A percentile compares a stretch with the other conserved stretches of the same genome.
phyloP scores from a whole-genome alignment of 2,113 vertebrate species.

The Suncus etruscus region DNA sequence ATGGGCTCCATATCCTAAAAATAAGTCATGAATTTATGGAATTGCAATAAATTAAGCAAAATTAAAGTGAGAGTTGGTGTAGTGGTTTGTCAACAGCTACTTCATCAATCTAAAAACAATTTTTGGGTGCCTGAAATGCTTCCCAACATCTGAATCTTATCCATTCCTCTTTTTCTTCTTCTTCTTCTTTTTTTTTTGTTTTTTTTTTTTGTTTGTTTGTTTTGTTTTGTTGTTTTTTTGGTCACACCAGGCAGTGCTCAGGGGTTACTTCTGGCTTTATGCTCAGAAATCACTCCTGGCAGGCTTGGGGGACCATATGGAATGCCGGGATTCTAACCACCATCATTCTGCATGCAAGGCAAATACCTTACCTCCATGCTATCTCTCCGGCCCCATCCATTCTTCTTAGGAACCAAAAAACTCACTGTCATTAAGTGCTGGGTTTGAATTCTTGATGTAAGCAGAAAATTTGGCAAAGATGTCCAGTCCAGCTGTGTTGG shows the following conservation, averaged over 20 bases:
- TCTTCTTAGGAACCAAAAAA: slow-evolving; percentile 15
- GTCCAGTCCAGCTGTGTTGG: slow-evolving; percentile 94
- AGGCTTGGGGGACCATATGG: too few species aligned
- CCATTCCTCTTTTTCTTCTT: neutral
- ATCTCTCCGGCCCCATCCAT: too few species aligned
- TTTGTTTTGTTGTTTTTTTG: too few species aligned
- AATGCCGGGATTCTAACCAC: too few species aligned
- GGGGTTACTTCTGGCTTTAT: too few species aligned
- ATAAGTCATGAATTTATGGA: neutral
- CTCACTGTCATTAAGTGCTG: slow-evolving; percentile 91
- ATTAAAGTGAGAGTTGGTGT: neutral
- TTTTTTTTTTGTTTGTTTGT: too few species aligned
- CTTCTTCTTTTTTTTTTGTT: too few species aligned
- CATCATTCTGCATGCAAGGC: too few species aligned
- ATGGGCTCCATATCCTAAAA: neutral
- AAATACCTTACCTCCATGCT: too few species aligned
- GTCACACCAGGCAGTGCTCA: too few species aligned
- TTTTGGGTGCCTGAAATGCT: neutral
- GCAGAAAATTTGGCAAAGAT: slow-evolving; percentile 96
- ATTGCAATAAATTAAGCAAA: neutral
- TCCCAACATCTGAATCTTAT: neutral
- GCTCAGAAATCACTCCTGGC: too few species aligned
- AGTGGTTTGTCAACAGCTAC: neutral
- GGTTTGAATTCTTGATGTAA: slow-evolving; percentile 95
- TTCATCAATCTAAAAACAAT: slow-evolving; percentile 23